These are phyloP conservation scores for Scaptomyza reducta DNA, from an alignment of 2,888 invertebrate species.

Conservation along the genomic window DNA sequence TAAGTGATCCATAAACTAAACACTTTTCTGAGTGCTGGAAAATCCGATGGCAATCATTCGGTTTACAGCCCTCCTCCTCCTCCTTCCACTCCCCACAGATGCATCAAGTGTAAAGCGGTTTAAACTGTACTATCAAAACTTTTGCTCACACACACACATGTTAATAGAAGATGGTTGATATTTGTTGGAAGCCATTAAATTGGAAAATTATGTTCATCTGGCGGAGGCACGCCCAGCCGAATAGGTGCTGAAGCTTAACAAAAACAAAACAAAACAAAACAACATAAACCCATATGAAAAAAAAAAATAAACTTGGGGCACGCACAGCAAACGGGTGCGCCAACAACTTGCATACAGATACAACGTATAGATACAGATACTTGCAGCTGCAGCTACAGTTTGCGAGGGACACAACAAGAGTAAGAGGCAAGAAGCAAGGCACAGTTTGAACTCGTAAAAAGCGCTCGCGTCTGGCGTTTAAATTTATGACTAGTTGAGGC, in stretches of 20 bases:
- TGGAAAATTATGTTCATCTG: conserved; percentile 61
- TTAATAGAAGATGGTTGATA: conserved; percentile 45
- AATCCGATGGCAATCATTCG: conserved; percentile 44
- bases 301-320: conserved; percentile 16
- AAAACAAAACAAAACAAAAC: not conserved
- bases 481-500: conserved; percentile 61
- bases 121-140: conserved; percentile 42
- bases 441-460: conserved; percentile 45
- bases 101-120: conserved; percentile 58
- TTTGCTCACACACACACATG: conserved; percentile 42
- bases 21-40: conserved; percentile 9
- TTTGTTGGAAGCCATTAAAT: conserved; percentile 52
- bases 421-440: conserved; percentile 11
- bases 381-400: conserved; percentile 23
- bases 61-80: conserved; percentile 32
- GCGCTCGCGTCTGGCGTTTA: conserved; percentile 50
- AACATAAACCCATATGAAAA: not conserved
- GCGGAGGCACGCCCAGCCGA: conserved; percentile 33
- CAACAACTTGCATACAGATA: conserved; percentile 34
- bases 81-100: conserved; percentile 22
- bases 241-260: conserved; percentile 28
- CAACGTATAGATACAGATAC: conserved; percentile 15
- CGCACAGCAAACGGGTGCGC: conserved; percentile 50
- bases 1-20: conserved; percentile 43
- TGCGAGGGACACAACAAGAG: not conserved